Evolutionary conservation across 2,113 vertebrate genomes (phyloP), one percentile per base, ranked within the genome.

Genomic region (Sebastes fasciatus): DNA sequence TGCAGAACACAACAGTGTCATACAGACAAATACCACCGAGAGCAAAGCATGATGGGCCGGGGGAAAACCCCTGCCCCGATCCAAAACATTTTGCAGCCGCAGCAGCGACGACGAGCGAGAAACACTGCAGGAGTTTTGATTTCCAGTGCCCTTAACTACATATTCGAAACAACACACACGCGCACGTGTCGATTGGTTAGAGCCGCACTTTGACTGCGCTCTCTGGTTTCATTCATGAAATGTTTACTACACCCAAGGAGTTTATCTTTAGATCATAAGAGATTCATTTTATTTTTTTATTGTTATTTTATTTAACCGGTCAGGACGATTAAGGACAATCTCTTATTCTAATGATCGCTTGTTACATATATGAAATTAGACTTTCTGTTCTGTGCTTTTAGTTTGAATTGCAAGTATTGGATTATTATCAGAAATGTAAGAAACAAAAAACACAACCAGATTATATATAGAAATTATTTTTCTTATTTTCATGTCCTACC

Each of bases 101-200:
- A 54, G 26, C 66, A 13, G 76, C 70, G 54, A 80, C 80, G 46
- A 49, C 46, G 46, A 84, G 67, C 43, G 61, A 76, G 77, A 91
- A 87, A 88, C 90, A 89, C 86, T 73, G 85, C 88, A 79, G 86
- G 89, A 94, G 93, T 93, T 96, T 96, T 97, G 94, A 95, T 95
- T 96, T 97, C 95, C 96, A 96, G 96, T 97, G 96, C 97, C 96
- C 97, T 96, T 97, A 96, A 89, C 86, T 82, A 85, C 96, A 96
- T 95, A 69, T 93, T 95, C 87, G 74, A 85, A 94, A 84, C 92
- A 65, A 92, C 89, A 79, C 71, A 84, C 51, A 42, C 40, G 93
- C 86, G 92, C 48, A 91, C 78, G 26, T 81, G 77, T 95, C 89
- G 91, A 88, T 96, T 93, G 93, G 95, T 96, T 88, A 95, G 94